Percentiles rank a stretch among this genome's conserved stretches.
Evolutionary conservation across 2,888 invertebrate genomes (phyloP).

Genomic region (Coleophora flavipennella): DNA sequence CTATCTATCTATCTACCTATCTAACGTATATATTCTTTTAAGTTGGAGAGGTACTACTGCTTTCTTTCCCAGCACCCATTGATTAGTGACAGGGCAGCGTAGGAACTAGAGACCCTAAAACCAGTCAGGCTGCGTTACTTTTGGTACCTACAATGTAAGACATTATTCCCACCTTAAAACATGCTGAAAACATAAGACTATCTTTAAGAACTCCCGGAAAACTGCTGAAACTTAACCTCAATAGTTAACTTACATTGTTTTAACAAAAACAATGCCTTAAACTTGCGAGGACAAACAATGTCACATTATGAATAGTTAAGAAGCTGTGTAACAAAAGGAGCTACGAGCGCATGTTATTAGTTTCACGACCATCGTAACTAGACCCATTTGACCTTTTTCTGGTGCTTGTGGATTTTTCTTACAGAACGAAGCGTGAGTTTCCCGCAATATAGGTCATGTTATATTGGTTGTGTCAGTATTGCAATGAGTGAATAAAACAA

Average conservation of each 20-base stretch:
- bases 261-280: slow-evolving; percentile 5
- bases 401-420: slow-evolving; percentile 23
- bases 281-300: slow-evolving; percentile 6
- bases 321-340: slow-evolving; percentile 2
- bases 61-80: no score
- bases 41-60: no score
- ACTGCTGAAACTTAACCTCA: no score
- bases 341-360: slow-evolving; percentile 10
- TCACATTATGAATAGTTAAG: slow-evolving; percentile 7
- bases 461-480: slow-evolving; percentile 49
- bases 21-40: no score
- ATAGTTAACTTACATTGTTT: background rate
- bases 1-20: no score
- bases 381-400: slow-evolving; percentile 30
- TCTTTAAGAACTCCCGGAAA: no score
- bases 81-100: no score
- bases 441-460: slow-evolving; percentile 35
- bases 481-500: slow-evolving; percentile 47
- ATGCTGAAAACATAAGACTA: no score
- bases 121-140: no score
- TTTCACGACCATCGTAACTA: slow-evolving; percentile 22
- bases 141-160: no score
- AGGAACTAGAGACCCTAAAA: no score
- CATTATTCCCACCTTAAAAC: no score
- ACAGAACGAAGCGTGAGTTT: slow-evolving; percentile 24